Evolutionary conservation across 2,888 invertebrate species (phyloP), one percentile per base, ranked within the genome.

Genomic region (Baronia brevicornis): DNA sequence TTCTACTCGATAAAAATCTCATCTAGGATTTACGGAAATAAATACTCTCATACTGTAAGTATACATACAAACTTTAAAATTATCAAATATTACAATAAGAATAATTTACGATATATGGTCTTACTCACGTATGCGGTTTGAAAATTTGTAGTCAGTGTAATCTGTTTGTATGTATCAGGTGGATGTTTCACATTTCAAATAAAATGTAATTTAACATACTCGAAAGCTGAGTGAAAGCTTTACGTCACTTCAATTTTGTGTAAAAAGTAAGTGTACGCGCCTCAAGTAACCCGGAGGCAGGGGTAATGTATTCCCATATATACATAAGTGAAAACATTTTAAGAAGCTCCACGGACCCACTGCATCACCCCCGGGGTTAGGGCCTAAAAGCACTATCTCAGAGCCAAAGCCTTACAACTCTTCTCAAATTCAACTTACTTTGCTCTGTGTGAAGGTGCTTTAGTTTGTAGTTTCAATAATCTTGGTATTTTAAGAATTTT

Each of bases 351-450:
- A 64, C 79, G 80, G 80, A 74, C 79, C 71, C 71, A 64, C 78
- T 79, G 80, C 78, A 75, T 72, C 79, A 80, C 84, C 84, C 80
- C 68, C 66, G 84, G 84, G 84, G 82, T 79, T 80, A 80, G 77
- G 78, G 80, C 84, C 84, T 85, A 84, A 85, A 84, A 85, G 84
- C 84, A 84, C 84, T 84, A 84, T 84, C 84, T 78, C 77, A 54
- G 61, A 80, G 79, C 77, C 80, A 80, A 82, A 82, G 84, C 82
- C 77, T 78, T 80, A 82, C 82, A 84, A 82, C 80, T 84, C 84
- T 78, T 79, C 84, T 80, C 79, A 75, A 84, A 84, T 84, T 80
- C 84, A 74, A 82, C 77, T 84, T 82, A 82, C 80, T 84, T 82
- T 78, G 63, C 79, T 77, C 73, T 63, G 61, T 65, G 66, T 67